Conservation (phyloP, 2,113 vertebrate genomes). For the Lagenorhynchus albirostris region DNA sequence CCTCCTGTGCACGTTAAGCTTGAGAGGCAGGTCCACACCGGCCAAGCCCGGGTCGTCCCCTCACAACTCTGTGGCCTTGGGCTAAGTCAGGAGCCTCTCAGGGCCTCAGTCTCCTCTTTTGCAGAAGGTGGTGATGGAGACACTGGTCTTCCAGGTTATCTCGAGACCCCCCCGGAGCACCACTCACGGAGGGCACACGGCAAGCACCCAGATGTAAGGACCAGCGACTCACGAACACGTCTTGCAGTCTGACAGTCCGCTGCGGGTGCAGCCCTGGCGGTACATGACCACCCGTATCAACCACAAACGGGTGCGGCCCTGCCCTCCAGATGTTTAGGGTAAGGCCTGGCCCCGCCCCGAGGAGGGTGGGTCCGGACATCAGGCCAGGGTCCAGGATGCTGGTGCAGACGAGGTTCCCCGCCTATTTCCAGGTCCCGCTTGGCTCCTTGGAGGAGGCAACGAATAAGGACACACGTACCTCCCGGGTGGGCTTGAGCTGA, state of each 20-base stretch:
- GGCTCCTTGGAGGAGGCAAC: background rate
- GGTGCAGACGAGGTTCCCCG: background rate
- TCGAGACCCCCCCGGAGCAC: too few species aligned
- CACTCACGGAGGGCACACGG: fast-evolving
- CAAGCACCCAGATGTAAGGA: background rate
- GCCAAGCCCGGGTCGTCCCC: fast-evolving
- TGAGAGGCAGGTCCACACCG: background rate
- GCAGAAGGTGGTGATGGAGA: fast-evolving
- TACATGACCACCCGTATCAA: background rate
- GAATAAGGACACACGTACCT: background rate
- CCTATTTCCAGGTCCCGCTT: background rate
- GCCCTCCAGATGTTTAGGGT: background rate
- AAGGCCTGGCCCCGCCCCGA: background rate
- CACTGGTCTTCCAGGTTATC: background rate
- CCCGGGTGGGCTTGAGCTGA: background rate
- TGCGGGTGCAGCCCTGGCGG: background rate
- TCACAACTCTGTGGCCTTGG: background rate
- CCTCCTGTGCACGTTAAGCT: background rate
- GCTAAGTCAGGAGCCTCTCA: background rate
- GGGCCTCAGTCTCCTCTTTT: background rate
- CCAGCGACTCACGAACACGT: fast-evolving
- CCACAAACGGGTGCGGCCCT: background rate
- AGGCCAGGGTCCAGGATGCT: background rate
- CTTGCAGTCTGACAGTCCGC: background rate
- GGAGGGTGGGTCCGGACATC: background rate